phyloP scores from a whole-genome alignment of 2,113 vertebrate genomes.

The Myanophis thanlyinensis region DNA sequence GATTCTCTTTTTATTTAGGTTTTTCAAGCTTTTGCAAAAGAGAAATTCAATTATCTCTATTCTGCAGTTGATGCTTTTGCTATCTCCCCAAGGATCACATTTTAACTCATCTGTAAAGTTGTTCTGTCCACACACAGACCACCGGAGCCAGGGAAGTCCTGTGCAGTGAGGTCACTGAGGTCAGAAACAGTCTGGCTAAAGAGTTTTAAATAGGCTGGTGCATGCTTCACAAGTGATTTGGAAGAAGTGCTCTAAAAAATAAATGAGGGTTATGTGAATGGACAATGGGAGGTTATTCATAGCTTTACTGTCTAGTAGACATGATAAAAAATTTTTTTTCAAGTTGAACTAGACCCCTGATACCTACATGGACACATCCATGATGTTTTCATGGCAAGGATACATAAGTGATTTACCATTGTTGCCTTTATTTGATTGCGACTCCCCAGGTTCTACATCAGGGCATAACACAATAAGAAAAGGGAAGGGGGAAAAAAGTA shows the following conservation, averaged over 20 bases:
- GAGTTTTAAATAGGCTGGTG: background rate
- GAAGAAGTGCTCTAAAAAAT: background rate
- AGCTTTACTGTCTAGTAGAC: background rate
- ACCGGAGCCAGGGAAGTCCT: background rate
- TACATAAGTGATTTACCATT: background rate
- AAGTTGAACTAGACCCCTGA: background rate
- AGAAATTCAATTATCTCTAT: background rate
- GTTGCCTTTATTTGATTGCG: background rate
- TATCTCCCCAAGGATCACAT: background rate
- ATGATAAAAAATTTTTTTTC: background rate
- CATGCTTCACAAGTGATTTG: background rate
- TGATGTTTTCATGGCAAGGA: background rate
- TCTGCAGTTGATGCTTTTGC: background rate
- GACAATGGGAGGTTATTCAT: no score
- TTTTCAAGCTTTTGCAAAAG: background rate
- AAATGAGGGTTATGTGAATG: background rate
- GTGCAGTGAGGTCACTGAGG: background rate
- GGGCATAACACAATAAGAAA: background rate
- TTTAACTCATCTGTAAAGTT: background rate
- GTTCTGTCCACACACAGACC: background rate
- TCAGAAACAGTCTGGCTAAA: background rate
- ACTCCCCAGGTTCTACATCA: background rate
- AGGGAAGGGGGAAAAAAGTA: background rate
- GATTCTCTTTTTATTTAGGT: background rate
- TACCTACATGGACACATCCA: background rate